Percentiles rank a stretch among this genome's conserved stretches.
These are phyloP conservation scores for Xylocampa areola DNA, from an alignment of 2,888 invertebrate species.

Conservation along the genomic window DNA sequence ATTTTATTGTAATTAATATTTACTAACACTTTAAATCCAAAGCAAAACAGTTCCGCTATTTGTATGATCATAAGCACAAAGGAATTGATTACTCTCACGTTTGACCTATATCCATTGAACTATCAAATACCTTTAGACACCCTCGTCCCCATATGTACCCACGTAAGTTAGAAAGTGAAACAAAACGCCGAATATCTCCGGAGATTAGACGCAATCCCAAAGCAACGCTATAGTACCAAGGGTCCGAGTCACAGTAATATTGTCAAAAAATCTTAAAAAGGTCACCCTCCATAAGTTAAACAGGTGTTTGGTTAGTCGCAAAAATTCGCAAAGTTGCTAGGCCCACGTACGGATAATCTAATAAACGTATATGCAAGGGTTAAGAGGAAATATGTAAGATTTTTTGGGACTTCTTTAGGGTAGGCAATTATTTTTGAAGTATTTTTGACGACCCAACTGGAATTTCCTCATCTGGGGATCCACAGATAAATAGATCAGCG, in stretches of 20 bases:
- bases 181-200: slow-evolving; percentile 47
- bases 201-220: slow-evolving; percentile 50
- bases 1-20: too few species aligned
- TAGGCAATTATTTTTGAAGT: too few species aligned
- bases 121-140: slow-evolving; percentile 48
- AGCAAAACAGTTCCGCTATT: too few species aligned
- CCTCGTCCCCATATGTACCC: slow-evolving; percentile 33
- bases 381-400: slow-evolving; percentile 33
- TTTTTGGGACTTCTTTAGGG: slow-evolving; percentile 26
- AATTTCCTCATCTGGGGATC: too few species aligned
- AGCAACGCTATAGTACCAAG: slow-evolving; percentile 33
- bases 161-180: slow-evolving; percentile 50
- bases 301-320: slow-evolving; percentile 57
- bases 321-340: slow-evolving; percentile 45
- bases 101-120: slow-evolving; percentile 31
- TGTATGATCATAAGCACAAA: too few species aligned
- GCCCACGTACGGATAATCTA: slow-evolving; percentile 56
- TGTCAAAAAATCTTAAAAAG: slow-evolving; percentile 45
- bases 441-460: too few species aligned
- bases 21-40: too few species aligned
- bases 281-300: slow-evolving; percentile 51
- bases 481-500: too few species aligned
- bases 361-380: slow-evolving; percentile 39
- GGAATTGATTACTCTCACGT: too few species aligned
- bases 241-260: slow-evolving; percentile 22